Evolutionary conservation across 2,888 invertebrate species (phyloP).

Genomic region (Tipula vernalis): DNA sequence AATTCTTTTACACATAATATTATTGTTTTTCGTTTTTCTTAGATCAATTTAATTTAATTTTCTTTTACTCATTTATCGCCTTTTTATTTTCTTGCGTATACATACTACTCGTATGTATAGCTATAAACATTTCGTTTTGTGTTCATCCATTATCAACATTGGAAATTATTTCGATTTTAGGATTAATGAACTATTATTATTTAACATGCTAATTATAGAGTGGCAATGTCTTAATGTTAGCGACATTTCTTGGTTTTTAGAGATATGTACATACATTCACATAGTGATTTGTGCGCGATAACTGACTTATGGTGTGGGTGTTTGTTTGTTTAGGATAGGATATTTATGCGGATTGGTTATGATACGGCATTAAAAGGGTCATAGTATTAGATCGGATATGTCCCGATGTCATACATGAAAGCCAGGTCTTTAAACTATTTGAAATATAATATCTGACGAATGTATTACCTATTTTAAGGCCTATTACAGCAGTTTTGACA

Average conservation of each 20-base stretch:
- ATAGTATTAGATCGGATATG: too few relatives aligned
- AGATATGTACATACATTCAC: background rate
- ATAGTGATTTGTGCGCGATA: too few relatives aligned
- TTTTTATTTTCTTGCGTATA: background rate
- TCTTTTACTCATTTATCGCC: background rate
- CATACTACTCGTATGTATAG: too few relatives aligned
- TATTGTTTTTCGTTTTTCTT: background rate
- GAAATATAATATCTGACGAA: too few relatives aligned
- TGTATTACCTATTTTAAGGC: too few relatives aligned
- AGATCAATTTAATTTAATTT: background rate
- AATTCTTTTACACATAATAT: background rate
- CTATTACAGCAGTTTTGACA: too few relatives aligned
- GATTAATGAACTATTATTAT: conserved; percentile 4
- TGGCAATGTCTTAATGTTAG: background rate
- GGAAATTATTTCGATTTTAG: background rate
- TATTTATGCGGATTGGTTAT: too few relatives aligned
- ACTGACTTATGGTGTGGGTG: too few relatives aligned
- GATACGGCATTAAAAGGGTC: too few relatives aligned
- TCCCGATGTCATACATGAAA: too few relatives aligned
- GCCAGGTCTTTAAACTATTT: too few relatives aligned
- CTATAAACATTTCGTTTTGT: background rate
- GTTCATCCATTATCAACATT: background rate
- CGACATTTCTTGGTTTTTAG: background rate
- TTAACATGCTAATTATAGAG: background rate
- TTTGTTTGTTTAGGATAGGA: too few relatives aligned